Percentiles rank a stretch among this genome's conserved stretches.
Conservation (phyloP, 2,797 vertebrate genomes). For the Karalla daura region DNA sequence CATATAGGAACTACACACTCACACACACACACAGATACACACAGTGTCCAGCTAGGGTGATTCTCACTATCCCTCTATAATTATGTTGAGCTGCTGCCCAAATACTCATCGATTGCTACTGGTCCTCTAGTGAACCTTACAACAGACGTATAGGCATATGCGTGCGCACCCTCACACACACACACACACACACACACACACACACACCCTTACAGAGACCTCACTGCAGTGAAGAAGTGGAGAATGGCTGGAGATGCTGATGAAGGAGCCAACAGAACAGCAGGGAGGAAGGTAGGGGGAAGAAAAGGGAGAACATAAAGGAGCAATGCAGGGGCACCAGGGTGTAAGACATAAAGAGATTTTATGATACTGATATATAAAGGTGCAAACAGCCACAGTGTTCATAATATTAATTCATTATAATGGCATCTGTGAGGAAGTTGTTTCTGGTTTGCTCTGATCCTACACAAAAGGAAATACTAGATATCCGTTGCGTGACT, state of each 20-base stretch:
- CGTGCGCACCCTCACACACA: slow-evolving; percentile 23
- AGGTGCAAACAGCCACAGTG: background rate
- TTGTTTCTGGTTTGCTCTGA: background rate
- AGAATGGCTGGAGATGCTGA: background rate
- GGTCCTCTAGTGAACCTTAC: slow-evolving; percentile 57
- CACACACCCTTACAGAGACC: background rate
- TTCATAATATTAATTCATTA: background rate
- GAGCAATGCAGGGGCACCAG: background rate
- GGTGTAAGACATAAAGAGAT: background rate
- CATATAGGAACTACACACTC: slow-evolving; percentile 17
- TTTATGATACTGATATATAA: too few relatives aligned
- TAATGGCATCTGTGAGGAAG: background rate
- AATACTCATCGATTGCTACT: slow-evolving; percentile 73
- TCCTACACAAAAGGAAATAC: background rate
- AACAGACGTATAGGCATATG: slow-evolving; percentile 12
- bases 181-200: slow-evolving; percentile 12
- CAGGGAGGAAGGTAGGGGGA: background rate
- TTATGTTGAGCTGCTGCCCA: slow-evolving; percentile 75
- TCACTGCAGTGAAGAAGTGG: background rate
- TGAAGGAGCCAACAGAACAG: background rate
- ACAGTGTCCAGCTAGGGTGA: slow-evolving; percentile 40
- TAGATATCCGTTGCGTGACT: background rate
- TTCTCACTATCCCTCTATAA: slow-evolving; percentile 70
- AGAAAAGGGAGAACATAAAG: background rate
- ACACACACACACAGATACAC: slow-evolving; percentile 14